phyloP scores from a whole-genome alignment of 2,888 invertebrate genomes.

The Melanchra persicariae region DNA sequence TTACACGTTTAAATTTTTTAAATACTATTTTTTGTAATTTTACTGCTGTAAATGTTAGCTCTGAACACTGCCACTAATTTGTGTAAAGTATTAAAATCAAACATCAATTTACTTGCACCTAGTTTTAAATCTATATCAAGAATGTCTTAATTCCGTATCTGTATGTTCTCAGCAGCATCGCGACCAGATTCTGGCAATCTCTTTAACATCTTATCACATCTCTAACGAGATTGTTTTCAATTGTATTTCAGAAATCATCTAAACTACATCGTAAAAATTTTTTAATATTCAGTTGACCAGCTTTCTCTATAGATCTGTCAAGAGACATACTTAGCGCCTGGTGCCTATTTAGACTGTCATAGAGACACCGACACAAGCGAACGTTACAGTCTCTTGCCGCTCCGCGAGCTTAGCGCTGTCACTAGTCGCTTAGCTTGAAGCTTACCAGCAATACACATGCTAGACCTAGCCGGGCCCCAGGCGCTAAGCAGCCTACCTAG shows the following conservation, averaged over 20 bases:
- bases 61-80: neutral
- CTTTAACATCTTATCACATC: neutral
- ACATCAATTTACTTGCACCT: neutral
- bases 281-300: neutral
- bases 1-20: neutral
- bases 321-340: slow-evolving; percentile 26
- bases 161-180: slow-evolving; percentile 3
- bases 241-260: neutral
- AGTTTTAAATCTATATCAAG: neutral
- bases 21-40: neutral
- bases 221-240: neutral
- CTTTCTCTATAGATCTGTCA: slow-evolving; percentile 27
- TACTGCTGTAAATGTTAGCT: slow-evolving; percentile 4
- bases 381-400: neutral
- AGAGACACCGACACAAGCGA: neutral
- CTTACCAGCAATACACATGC: slow-evolving; percentile 4
- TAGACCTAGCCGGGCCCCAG: slow-evolving; percentile 20
- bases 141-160: neutral
- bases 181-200: slow-evolving; percentile 23
- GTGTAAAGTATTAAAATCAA: neutral
- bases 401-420: slow-evolving; percentile 8
- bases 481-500: slow-evolving; percentile 24
- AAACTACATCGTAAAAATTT: neutral
- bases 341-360: slow-evolving; percentile 1
- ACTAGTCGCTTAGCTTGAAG: slow-evolving; percentile 27